phyloP scores from a whole-genome alignment of 2,888 invertebrate genomes.

The Nematopogon swammerdamellus region DNA sequence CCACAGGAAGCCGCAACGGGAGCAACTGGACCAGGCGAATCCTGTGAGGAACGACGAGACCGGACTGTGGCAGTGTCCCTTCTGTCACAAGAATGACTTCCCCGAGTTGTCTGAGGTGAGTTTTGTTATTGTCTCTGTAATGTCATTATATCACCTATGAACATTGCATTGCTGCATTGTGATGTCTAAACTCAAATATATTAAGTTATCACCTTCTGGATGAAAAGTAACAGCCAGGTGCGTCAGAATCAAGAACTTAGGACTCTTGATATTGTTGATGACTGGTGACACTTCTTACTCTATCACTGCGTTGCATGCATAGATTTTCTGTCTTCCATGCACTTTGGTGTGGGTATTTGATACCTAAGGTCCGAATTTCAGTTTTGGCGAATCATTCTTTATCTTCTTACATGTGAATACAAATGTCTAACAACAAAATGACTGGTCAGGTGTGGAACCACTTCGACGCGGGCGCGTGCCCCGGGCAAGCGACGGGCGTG shows the following conservation, averaged over 20 bases:
- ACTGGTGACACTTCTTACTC: too few relatives aligned
- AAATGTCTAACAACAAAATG: too few relatives aligned
- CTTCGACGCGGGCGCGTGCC: conserved; percentile 94
- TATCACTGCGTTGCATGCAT: too few relatives aligned
- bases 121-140: conserved; percentile 17
- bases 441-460: conserved; percentile 84
- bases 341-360: too few relatives aligned
- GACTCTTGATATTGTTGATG: too few relatives aligned
- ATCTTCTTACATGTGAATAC: too few relatives aligned
- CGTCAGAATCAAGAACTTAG: too few relatives aligned
- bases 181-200: conserved; percentile 12
- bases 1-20: conserved; percentile 85
- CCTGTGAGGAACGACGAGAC: conserved; percentile 93
- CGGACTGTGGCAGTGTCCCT: conserved; percentile 96
- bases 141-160: too few relatives aligned
- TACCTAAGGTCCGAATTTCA: too few relatives aligned
- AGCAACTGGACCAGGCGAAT: conserved; percentile 93
- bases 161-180: not conserved
- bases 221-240: too few relatives aligned
- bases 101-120: conserved; percentile 84
- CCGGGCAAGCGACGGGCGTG: conserved; percentile 93
- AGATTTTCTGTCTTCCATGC: too few relatives aligned
- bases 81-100: conserved; percentile 94
- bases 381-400: too few relatives aligned
- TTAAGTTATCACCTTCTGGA: conserved; percentile 13